phyloP scores from a whole-genome alignment of 2,888 invertebrate genomes.

The Taenaris catops region DNA sequence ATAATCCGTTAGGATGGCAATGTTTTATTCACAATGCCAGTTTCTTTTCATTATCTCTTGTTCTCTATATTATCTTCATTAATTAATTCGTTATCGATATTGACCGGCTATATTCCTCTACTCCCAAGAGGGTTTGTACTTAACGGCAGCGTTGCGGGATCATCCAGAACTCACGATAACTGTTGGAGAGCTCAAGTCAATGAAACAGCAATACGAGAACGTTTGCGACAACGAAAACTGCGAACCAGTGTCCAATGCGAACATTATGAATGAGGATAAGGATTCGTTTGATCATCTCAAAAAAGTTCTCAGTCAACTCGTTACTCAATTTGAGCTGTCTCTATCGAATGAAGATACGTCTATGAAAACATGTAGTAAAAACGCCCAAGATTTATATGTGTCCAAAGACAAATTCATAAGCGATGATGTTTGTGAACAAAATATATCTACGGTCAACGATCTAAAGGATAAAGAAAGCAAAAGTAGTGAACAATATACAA shows the following conservation, averaged over 20 bases:
- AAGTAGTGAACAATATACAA: not conserved
- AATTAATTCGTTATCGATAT: too few relatives aligned
- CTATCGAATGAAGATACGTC: slow-evolving; percentile 40
- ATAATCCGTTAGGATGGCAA: too few relatives aligned
- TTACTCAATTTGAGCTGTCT: slow-evolving; percentile 57
- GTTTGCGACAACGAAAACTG: slow-evolving; percentile 43
- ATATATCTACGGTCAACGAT: slow-evolving; percentile 13
- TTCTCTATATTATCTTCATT: too few relatives aligned
- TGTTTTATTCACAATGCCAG: too few relatives aligned
- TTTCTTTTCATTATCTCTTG: too few relatives aligned
- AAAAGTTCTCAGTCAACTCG: slow-evolving; percentile 61
- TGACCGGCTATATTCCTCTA: slow-evolving; percentile 96
- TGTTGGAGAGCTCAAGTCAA: slow-evolving; percentile 66
- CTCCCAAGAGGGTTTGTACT: slow-evolving; percentile 84
- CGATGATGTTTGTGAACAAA: slow-evolving; percentile 4
- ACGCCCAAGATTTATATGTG: slow-evolving; percentile 8
- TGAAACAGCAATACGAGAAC: slow-evolving; percentile 43
- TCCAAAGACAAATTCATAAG: slow-evolving; percentile 14
- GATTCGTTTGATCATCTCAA: slow-evolving; percentile 61
- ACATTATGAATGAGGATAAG: slow-evolving; percentile 34
- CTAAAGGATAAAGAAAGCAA: slow-evolving; percentile 5
- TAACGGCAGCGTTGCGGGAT: slow-evolving; percentile 80
- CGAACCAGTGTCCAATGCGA: slow-evolving; percentile 34
- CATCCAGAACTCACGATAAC: slow-evolving; percentile 78
- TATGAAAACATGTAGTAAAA: slow-evolving; percentile 14